phyloP scores from a whole-genome alignment of 1,140 invertebrate genomes.

The Anastatus disparis region DNA sequence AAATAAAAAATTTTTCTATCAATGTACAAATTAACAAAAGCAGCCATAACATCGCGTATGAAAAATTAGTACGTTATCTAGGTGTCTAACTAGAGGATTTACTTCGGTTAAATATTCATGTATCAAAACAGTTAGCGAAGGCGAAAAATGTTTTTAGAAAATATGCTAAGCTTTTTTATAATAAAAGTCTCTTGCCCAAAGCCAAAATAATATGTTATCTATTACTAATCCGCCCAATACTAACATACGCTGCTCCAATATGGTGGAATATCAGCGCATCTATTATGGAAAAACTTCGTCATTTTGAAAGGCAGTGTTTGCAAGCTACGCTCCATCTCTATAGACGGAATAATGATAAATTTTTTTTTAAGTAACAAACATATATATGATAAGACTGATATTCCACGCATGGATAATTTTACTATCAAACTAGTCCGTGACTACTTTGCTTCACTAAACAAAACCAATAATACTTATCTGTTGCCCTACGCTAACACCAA shows the following conservation, averaged over 20 bases:
- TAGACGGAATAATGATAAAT: not conserved
- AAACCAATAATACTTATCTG: conserved; percentile 3
- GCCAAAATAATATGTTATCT: conserved; percentile 40
- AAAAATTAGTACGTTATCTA: conserved; percentile 19
- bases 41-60: not conserved
- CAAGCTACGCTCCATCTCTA: not conserved
- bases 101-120: conserved; percentile 21
- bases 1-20: not conserved
- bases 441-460: not conserved
- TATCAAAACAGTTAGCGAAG: conserved; percentile 27
- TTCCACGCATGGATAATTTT: conserved; percentile 21
- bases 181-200: conserved; percentile 24
- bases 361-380: not conserved
- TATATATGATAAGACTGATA: conserved; percentile 7
- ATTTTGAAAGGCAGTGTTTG: not conserved
- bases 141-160: conserved; percentile 24
- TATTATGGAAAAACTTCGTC: conserved; percentile 2
- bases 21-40: not conserved
- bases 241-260: conserved; percentile 36
- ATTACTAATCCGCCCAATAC: conserved; percentile 37
- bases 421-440: conserved; percentile 12
- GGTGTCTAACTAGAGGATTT: conserved; percentile 21
- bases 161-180: conserved; percentile 30
- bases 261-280: conserved; percentile 36
- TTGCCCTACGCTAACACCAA: not conserved